Base-by-base conservation (phyloP, 2,888 invertebrate genomes). In the Didymodactylos carnosus region DNA sequence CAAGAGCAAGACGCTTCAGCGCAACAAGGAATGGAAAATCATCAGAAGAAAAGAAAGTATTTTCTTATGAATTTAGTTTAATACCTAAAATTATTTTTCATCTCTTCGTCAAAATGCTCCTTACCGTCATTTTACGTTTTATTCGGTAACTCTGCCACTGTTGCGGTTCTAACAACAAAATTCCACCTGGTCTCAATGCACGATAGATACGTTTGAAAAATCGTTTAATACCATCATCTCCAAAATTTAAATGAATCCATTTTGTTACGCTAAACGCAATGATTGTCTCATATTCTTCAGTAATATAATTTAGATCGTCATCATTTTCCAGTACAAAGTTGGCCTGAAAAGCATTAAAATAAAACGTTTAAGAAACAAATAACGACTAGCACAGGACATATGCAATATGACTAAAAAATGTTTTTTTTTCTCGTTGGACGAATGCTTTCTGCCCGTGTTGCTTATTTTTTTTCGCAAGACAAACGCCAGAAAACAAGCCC, bases 221-320 rank as follows among this genome's bases (percentile, higher is more conserved):
- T 78, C 91, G 87, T 83, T 94, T 94, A 73, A 98, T 84, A 6
- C 97, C 97, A 6, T 87, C 88, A 83, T 98, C 98, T 5, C 97
- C 97, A 87, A 91, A 94, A 84, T 98, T 98, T 72, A 95, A 86
- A 82, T 98, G 98, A 79, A 98, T 88, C 97, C 97, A 98, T 83
- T 98, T 98, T 27, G 95, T 95, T 41, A 95, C 89, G 76, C 93
- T 94, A 71, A 98, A 86, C 81, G 95, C 95, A 73, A 98, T 85
- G 79, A 98, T 94, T 75, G 91, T 87, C 84, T 98, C 95, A 83
- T 91, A 97, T 77, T 89, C 88, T 80, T 94, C 92, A 27, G 4
- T 25, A 35, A 35, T 35, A 62, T 62, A 35, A 62, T 29, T 35
- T 73, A 89, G 87, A 40, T 88, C 88, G 14, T 88, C 86, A 80